A percentile compares a stretch with the other conserved stretches of the same genome.
Evolutionary conservation across 2,888 invertebrate genomes (phyloP).

Genomic region (Lasioglossum villosulum): DNA sequence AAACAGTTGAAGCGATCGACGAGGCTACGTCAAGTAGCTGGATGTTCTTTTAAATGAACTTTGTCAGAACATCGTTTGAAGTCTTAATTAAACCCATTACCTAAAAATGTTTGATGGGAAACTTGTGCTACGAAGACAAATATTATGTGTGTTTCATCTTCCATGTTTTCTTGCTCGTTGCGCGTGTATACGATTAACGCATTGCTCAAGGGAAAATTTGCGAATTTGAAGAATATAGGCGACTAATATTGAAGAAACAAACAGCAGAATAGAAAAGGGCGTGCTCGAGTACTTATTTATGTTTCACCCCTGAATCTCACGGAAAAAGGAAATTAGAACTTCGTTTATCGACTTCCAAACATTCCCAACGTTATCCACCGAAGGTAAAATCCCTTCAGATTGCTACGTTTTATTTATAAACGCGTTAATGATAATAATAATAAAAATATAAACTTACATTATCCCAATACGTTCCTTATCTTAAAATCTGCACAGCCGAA

Average conservation of each 20-base stretch:
- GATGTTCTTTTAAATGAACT: background rate
- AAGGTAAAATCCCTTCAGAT: background rate
- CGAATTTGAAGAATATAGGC: background rate
- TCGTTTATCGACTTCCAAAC: background rate
- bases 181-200: background rate
- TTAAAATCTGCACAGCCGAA: background rate
- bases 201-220: background rate
- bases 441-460: background rate
- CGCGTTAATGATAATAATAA: too few species aligned
- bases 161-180: background rate
- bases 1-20: constrained; percentile 18
- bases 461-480: background rate
- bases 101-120: background rate
- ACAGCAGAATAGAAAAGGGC: too few species aligned
- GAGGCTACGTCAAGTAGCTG: background rate
- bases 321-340: background rate
- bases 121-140: background rate
- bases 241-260: background rate
- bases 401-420: constrained; percentile 19
- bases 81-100: background rate
- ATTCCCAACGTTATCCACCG: background rate
- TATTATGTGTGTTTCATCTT: background rate
- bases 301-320: background rate
- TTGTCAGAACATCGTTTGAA: background rate
- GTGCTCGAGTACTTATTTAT: background rate